phyloP scores from a whole-genome alignment of 1,140 invertebrate genomes.

The Drosophila truncata region DNA sequence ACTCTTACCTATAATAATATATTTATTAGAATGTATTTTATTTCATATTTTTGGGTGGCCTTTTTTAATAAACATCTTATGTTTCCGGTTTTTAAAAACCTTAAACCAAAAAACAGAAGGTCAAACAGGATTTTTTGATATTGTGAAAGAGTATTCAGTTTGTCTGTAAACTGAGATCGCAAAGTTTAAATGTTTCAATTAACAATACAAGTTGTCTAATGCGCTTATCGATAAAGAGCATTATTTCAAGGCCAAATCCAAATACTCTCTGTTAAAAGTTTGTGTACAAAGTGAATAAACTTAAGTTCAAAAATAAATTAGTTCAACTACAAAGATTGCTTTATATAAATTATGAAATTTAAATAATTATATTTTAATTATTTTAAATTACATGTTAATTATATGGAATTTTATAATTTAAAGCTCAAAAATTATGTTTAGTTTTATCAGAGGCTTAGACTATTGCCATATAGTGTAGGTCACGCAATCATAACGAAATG shows the following conservation, averaged over 20 bases:
- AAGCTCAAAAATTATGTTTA: not conserved
- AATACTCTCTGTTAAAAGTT: not conserved
- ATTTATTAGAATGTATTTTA: not conserved
- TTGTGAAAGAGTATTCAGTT: not conserved
- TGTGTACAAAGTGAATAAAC: not conserved
- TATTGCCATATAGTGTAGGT: not conserved
- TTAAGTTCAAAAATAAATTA: too few relatives aligned
- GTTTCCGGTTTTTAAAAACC: not conserved
- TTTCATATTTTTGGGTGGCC: not conserved
- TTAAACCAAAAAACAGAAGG: not conserved
- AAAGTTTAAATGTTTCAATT: constrained; percentile 13
- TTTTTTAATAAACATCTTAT: not conserved
- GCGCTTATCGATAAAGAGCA: not conserved
- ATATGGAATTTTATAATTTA: not conserved
- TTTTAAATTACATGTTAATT: too few relatives aligned
- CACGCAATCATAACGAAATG: not conserved
- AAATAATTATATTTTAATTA: too few relatives aligned
- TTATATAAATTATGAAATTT: too few relatives aligned
- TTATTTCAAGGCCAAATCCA: constrained; percentile 8
- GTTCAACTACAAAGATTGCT: not conserved
- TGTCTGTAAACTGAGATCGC: not conserved
- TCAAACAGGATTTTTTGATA: too few relatives aligned
- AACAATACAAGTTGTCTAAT: constrained; percentile 15
- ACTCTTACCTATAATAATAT: not conserved
- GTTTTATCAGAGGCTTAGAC: not conserved